These are phyloP conservation scores for Mimumesa dahlbomi DNA, from an alignment of 2,888 invertebrate genomes.

Conservation along the genomic window DNA sequence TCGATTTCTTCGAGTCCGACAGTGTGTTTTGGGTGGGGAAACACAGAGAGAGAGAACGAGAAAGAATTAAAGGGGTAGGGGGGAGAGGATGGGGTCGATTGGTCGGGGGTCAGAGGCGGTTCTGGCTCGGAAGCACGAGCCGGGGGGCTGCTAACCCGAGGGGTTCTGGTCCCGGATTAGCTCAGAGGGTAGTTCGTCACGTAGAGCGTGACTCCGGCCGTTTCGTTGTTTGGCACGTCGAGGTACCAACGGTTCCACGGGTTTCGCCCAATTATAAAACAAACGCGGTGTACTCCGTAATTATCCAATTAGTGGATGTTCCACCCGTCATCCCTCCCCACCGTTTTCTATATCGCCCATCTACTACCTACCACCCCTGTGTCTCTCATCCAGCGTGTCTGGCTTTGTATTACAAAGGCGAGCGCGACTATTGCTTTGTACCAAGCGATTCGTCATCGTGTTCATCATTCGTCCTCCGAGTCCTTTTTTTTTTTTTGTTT, in stretches of 20 bases:
- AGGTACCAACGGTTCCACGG: conserved; percentile 65
- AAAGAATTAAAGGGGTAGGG: too few relatives aligned
- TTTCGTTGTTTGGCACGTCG: conserved; percentile 79
- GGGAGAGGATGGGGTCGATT: conserved; percentile 12
- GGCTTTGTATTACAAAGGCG: conserved; percentile 48
- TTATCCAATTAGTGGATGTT: conserved; percentile 80
- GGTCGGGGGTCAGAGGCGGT: conserved; percentile 37
- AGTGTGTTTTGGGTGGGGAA: neutral
- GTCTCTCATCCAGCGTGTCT: conserved; percentile 23
- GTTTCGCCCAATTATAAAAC: conserved; percentile 80
- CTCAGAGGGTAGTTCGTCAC: conserved; percentile 79
- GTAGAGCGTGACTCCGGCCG: conserved; percentile 79
- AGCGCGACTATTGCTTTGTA: conserved; percentile 37
- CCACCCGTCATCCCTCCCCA: conserved; percentile 44
- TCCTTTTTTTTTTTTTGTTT: too few relatives aligned
- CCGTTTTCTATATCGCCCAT: conserved; percentile 42
- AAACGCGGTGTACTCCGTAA: conserved; percentile 79
- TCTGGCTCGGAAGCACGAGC: conserved; percentile 25
- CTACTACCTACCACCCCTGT: conserved; percentile 10
- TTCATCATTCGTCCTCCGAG: too few relatives aligned
- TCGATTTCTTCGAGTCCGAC: conserved; percentile 7
- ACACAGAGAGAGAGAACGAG: too few relatives aligned
- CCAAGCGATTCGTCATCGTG: conserved; percentile 41
- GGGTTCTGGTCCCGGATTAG: conserved; percentile 74
- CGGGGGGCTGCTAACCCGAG: conserved; percentile 55